These are phyloP conservation scores for Epizoanthus illoricatus DNA, from an alignment of 92 coral and sea anemone genomes.

Conservation along the genomic window DNA sequence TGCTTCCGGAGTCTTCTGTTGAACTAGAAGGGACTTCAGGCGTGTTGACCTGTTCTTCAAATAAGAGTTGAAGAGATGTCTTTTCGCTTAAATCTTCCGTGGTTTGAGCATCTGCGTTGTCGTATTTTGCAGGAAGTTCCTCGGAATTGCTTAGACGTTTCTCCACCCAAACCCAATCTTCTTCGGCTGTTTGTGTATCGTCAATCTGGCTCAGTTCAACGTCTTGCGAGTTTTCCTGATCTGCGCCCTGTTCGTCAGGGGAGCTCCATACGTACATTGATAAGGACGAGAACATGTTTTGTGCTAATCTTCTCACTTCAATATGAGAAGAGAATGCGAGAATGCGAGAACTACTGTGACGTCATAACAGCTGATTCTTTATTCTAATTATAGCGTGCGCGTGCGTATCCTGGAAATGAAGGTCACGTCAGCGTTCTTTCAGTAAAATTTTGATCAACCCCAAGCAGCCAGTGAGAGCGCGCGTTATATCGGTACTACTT, in stretches of 20 bases:
- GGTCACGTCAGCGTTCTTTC: too few relatives aligned
- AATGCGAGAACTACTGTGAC: conserved; percentile 15
- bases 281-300: conserved; percentile 58
- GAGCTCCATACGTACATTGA: conserved; percentile 76
- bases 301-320: background rate
- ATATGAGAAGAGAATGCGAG: background rate
- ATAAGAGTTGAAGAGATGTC: conserved; percentile 27
- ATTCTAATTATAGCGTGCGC: background rate
- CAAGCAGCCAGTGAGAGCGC: too few relatives aligned
- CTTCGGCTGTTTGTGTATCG: conserved; percentile 72
- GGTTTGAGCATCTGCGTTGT: background rate
- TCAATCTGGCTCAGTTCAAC: conserved; percentile 32
- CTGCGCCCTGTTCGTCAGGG: conserved; percentile 33
- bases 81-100: conserved; percentile 23
- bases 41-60: conserved; percentile 1
- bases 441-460: too few relatives aligned
- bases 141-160: conserved; percentile 50
- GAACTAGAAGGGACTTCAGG: conserved; percentile 3
- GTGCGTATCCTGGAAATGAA: background rate
- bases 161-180: conserved; percentile 94
- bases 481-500: too few relatives aligned
- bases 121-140: conserved; percentile 17
- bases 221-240: background rate
- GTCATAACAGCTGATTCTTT: conserved; percentile 21
- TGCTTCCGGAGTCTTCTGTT: conserved; percentile 40